Base-by-base conservation (phyloP, 2,888 invertebrate species). In the Chydorus sphaericus region DNA sequence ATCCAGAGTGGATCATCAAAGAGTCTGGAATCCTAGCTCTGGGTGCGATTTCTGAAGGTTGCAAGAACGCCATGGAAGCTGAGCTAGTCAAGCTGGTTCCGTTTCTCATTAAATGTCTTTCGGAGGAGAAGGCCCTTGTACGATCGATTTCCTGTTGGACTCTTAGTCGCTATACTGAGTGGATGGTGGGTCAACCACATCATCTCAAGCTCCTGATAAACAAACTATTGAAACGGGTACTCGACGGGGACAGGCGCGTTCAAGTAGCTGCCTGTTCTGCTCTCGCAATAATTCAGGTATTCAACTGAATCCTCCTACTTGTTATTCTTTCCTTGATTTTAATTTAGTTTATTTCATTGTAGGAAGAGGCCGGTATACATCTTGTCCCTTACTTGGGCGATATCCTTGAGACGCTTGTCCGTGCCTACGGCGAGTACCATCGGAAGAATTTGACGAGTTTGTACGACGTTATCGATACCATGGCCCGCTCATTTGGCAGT, bases 101-200 rank as follows among this genome's bases (percentile, higher is more conserved):
- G 0, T 98, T 91, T 73, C 77, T 98, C 61, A 91, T 98, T 64
- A 81, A 80, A 64, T 92, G 92, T 71, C 75, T 99, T 63, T 81
- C 82, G 38, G 97, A 97, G 70, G 88, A 89, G 71, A 94, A 96
- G 73, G 93, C 96, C 0, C 76, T 98, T 36, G 94, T 98, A 54
- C 80, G 98, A 59, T 93, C 97, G 61, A 98, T 98, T 68, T 96
- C 97, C 0, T 98, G 98, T 73, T 98, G 98, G 98, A 98, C 98
- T 0, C 75, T 98, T 30, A 91, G 90, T 62, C 81, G 98, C 55
- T 98, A 98, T 72, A 90, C 96, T 44, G 92, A 96, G 72, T 98
- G 96, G 96, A 93, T 98, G 52, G 96, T 97, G 14, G 81, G 84
- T 58, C 94, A 96, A 71, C 88, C 90, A 6, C 74, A 94, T 69